Conservation (phyloP, 2,888 invertebrate species). For the Drosophila mulleri region DNA sequence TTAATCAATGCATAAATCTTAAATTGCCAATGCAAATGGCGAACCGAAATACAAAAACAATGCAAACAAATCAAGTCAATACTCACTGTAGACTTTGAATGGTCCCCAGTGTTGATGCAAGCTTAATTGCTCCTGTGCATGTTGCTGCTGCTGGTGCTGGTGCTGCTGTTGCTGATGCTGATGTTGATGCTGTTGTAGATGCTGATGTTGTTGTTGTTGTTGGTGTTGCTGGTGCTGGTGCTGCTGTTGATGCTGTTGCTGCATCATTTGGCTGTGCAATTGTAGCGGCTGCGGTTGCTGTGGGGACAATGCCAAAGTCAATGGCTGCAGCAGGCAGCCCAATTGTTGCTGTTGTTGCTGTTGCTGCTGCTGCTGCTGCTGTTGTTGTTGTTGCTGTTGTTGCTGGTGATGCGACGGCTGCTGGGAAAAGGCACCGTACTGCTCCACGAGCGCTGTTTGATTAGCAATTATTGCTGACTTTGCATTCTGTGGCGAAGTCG, state of each 20-base stretch:
- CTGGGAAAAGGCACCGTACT: slow-evolving; percentile 62
- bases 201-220: slow-evolving; percentile 69
- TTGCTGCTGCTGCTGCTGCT: slow-evolving; percentile 51
- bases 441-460: slow-evolving; percentile 74
- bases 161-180: slow-evolving; percentile 53
- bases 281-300: slow-evolving; percentile 78
- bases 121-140: slow-evolving; percentile 80
- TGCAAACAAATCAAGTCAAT: slow-evolving; percentile 51
- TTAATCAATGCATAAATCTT: slow-evolving; percentile 19
- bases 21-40: slow-evolving; percentile 12
- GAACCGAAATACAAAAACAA: not conserved
- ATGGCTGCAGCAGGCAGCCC: slow-evolving; percentile 73
- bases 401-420: slow-evolving; percentile 62
- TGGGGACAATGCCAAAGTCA: slow-evolving; percentile 80
- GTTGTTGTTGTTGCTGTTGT: slow-evolving; percentile 61
- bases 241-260: slow-evolving; percentile 51
- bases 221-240: slow-evolving; percentile 76
- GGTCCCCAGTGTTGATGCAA: slow-evolving; percentile 84
- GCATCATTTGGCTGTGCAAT: slow-evolving; percentile 76
- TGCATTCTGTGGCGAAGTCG: slow-evolving; percentile 79
- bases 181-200: slow-evolving; percentile 68
- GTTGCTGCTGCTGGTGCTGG: slow-evolving; percentile 69
- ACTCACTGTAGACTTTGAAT: slow-evolving; percentile 86
- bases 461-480: slow-evolving; percentile 82
- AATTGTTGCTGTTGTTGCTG: slow-evolving; percentile 54